Percentiles rank a stretch among this genome's conserved stretches.
Conservation (phyloP, 2,888 invertebrate genomes). For the Troides aeacus region DNA sequence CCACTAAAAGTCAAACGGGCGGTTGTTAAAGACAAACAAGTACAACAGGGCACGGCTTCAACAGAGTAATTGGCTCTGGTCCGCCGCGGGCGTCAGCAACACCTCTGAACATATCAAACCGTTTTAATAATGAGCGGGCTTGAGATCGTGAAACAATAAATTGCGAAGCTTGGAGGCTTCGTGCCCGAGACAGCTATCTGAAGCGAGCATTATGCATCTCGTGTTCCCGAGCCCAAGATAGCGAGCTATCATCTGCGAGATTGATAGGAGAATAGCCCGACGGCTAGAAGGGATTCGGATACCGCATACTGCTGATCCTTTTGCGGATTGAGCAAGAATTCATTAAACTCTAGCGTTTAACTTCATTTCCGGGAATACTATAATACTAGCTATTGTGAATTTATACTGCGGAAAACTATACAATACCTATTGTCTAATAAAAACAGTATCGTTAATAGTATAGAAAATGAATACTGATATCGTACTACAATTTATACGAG, state of each 20-base stretch:
- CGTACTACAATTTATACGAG: no score
- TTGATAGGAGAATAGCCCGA: slow-evolving; percentile 77
- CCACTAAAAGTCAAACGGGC: slow-evolving; percentile 60
- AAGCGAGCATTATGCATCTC: slow-evolving; percentile 76
- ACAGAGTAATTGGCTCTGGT: slow-evolving; percentile 72
- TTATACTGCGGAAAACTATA: not conserved
- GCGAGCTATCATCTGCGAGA: slow-evolving; percentile 76
- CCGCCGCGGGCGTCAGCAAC: slow-evolving; percentile 74
- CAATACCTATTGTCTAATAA: not conserved
- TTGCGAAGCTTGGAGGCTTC: slow-evolving; percentile 79
- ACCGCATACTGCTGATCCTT: slow-evolving; percentile 55
- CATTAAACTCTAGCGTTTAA: slow-evolving; percentile 17
- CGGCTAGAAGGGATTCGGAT: slow-evolving; percentile 68
- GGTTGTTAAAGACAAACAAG: slow-evolving; percentile 68
- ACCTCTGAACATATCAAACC: slow-evolving; percentile 78
- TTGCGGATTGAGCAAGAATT: slow-evolving; percentile 38
- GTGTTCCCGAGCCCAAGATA: slow-evolving; percentile 63
- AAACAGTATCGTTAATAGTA: not conserved
- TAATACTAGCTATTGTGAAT: not conserved
- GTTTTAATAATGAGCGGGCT: slow-evolving; percentile 79
- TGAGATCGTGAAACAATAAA: slow-evolving; percentile 80
- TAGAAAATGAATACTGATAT: no score
- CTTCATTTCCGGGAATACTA: slow-evolving; percentile 4
- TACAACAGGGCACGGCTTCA: slow-evolving; percentile 53
- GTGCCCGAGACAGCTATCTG: slow-evolving; percentile 79